Percentiles rank a stretch among this genome's conserved stretches.
Conservation (phyloP, 2,888 invertebrate genomes). For the Cecidostiba fungosa region DNA sequence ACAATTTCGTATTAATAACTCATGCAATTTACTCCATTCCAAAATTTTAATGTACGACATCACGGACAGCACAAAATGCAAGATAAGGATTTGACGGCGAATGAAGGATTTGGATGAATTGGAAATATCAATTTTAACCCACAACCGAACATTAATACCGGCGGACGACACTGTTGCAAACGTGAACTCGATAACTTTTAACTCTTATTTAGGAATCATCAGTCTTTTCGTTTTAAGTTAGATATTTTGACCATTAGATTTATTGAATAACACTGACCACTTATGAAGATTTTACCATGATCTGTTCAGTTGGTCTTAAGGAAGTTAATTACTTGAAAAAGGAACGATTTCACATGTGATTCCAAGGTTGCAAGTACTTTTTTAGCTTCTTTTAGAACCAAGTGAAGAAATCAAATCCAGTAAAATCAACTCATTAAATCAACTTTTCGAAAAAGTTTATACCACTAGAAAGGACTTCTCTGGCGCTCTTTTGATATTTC, state of each 20-base stretch:
- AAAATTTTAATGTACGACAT: slow-evolving; percentile 22
- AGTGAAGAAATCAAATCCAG: not conserved
- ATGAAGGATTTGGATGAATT: slow-evolving; percentile 30
- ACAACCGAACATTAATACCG: slow-evolving; percentile 34
- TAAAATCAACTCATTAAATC: slow-evolving; percentile 28
- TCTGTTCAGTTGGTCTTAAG: slow-evolving; percentile 11
- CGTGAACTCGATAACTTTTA: slow-evolving; percentile 1
- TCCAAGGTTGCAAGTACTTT: not conserved
- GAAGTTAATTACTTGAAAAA: not conserved
- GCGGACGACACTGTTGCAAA: slow-evolving; percentile 13
- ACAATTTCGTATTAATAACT: slow-evolving; percentile 16
- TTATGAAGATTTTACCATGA: slow-evolving; percentile 16
- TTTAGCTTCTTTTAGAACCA: not conserved
- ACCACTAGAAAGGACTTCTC: slow-evolving; percentile 72
- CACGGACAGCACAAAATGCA: slow-evolving; percentile 24
- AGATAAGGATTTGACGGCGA: not conserved
- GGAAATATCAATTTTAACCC: slow-evolving; percentile 23
- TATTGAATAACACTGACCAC: slow-evolving; percentile 29
- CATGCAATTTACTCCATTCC: not conserved
- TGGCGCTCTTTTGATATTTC: slow-evolving; percentile 63
- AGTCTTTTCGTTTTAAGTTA: not conserved
- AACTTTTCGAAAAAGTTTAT: slow-evolving; percentile 65
- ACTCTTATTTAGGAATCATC: not conserved
- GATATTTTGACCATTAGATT: slow-evolving; percentile 30
- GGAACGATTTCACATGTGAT: not conserved